A percentile compares a stretch with the other conserved stretches of the same genome.
phyloP scores from a whole-genome alignment of 2,113 vertebrate species.

The Globicephala melas region DNA sequence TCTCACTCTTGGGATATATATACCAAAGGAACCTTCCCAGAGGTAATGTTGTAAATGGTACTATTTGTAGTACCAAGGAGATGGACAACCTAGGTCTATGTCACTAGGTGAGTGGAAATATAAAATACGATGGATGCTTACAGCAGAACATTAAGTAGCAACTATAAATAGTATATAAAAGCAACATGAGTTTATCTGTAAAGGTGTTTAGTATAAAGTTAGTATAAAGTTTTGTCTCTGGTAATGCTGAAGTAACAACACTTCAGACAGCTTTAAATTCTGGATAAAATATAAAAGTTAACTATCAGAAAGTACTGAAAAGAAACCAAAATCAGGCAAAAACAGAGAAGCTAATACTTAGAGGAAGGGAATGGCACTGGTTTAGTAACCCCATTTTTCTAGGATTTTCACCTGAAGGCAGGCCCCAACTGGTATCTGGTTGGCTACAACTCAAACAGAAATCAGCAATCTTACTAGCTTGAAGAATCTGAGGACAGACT shows the following conservation, averaged over 20 bases:
- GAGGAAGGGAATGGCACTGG: neutral
- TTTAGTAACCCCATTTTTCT: neutral
- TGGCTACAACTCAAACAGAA: neutral
- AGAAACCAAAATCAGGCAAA: neutral
- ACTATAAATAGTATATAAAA: neutral
- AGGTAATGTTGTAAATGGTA: neutral
- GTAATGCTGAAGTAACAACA: neutral
- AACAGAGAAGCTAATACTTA: neutral
- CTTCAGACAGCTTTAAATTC: neutral
- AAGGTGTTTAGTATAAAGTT: neutral
- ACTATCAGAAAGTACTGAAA: neutral
- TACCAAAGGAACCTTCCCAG: neutral
- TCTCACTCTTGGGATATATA: neutral
- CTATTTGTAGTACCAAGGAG: neutral
- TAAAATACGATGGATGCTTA: neutral
- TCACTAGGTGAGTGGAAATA: neutral
- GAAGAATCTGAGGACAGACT: neutral
- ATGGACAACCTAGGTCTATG: neutral
- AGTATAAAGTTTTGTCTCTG: neutral
- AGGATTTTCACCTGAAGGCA: neutral
- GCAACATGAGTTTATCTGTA: neutral
- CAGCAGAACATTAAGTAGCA: neutral
- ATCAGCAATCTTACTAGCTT: neutral
- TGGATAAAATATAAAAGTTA: conserved; percentile 16
- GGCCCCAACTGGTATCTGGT: neutral